These are phyloP conservation scores for Schizopygopsis pylzovi DNA, from an alignment of 2,797 vertebrate species.

Conservation along the genomic window DNA sequence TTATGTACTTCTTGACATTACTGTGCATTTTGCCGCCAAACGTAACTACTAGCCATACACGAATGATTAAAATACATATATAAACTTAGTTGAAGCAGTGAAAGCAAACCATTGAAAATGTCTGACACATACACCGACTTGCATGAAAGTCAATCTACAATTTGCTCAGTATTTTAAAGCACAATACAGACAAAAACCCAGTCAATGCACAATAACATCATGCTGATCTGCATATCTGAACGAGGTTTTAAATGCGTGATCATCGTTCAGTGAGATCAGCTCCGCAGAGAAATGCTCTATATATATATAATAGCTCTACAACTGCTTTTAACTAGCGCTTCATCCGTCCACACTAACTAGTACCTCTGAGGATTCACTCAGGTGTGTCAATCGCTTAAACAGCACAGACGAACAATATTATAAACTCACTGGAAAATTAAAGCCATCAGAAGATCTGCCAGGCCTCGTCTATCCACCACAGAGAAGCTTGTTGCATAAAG, in stretches of 20 bases:
- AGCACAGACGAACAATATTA: neutral
- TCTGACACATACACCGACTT: too few relatives aligned
- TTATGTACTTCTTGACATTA: too few relatives aligned
- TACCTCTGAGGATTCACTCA: neutral
- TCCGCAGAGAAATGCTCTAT: too few relatives aligned
- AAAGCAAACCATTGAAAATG: too few relatives aligned
- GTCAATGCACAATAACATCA: neutral
- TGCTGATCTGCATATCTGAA: neutral
- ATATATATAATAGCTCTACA: too few relatives aligned
- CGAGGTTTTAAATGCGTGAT: neutral
- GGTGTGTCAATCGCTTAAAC: conserved; percentile 6
- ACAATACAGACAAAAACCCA: neutral
- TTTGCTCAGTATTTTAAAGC: neutral
- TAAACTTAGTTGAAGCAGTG: too few relatives aligned
- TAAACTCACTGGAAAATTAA: neutral
- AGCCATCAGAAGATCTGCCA: neutral
- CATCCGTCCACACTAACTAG: conserved; percentile 15
- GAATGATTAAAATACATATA: too few relatives aligned
- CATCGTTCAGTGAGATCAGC: neutral
- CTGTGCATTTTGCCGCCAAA: too few relatives aligned
- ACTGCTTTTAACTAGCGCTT: neutral
- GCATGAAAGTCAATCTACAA: neutral
- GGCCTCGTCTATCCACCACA: neutral
- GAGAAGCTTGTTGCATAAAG: neutral
- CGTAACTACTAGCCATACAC: too few relatives aligned